Percentiles rank a stretch among this genome's conserved stretches.
phyloP scores from a whole-genome alignment of 2,888 invertebrate genomes.

The Pachliopta kotzebuea region DNA sequence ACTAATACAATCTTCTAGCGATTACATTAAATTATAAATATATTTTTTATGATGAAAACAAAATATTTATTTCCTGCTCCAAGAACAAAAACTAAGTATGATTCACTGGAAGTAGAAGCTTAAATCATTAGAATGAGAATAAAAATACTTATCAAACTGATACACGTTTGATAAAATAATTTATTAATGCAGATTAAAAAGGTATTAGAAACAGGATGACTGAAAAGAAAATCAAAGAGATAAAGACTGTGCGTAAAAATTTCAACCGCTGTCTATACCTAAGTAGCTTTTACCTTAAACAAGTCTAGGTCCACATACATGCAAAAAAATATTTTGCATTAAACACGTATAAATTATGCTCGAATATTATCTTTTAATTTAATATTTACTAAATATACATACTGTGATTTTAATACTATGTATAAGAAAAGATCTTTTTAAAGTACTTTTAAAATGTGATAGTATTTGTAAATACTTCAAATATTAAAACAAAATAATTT shows the following conservation, averaged over 20 bases:
- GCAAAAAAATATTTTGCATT: too few relatives aligned
- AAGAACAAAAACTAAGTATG: not conserved
- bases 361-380: too few relatives aligned
- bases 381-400: not conserved
- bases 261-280: too few relatives aligned
- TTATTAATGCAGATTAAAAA: not conserved
- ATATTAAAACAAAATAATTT: too few relatives aligned
- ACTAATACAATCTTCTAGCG: not conserved
- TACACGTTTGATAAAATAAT: not conserved
- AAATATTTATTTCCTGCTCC: not conserved
- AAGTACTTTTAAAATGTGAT: not conserved
- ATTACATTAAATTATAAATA: too few relatives aligned
- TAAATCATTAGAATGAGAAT: not conserved
- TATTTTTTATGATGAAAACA: too few relatives aligned
- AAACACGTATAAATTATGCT: too few relatives aligned
- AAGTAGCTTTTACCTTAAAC: too few relatives aligned
- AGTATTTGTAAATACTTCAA: too few relatives aligned
- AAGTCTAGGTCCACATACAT: too few relatives aligned
- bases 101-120: slow-evolving; percentile 16
- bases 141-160: not conserved
- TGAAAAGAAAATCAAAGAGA: not conserved
- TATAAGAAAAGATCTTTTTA: not conserved
- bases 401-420: not conserved
- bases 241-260: not conserved
- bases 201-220: not conserved